Evolutionary conservation across 23 tunicate genomes (phyloP).

Genomic region (Diplosoma virens): DNA sequence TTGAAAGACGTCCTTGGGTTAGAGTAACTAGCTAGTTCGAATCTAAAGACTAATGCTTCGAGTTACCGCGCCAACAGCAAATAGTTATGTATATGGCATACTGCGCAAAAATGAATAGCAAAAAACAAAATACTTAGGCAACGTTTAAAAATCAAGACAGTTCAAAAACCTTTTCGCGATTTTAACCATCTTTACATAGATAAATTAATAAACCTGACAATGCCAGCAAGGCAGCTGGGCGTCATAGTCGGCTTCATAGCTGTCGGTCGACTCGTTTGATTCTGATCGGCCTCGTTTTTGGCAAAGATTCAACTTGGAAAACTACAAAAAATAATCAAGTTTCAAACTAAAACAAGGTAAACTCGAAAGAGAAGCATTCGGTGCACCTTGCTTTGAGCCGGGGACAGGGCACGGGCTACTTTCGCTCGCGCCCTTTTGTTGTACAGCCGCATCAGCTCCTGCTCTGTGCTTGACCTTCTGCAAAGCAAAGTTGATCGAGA

Average conservation of each 20-base stretch:
- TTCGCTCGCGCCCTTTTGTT: constrained; percentile 31
- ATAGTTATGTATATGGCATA: too few species aligned
- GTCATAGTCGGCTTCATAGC: constrained; percentile 50
- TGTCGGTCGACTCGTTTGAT: constrained; percentile 34
- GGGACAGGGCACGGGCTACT: constrained; percentile 20
- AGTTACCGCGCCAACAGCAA: too few species aligned
- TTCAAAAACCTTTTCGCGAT: too few species aligned
- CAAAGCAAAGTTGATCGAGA: not conserved
- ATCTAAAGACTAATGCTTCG: too few species aligned
- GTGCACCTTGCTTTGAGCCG: constrained; percentile 3
- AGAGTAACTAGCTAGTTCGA: too few species aligned
- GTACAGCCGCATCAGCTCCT: constrained; percentile 21
- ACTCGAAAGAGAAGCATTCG: not conserved
- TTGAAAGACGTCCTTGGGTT: too few species aligned
- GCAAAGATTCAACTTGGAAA: not conserved
- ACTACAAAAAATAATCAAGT: not conserved
- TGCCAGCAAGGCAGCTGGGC: constrained; percentile 42
- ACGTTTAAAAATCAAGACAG: too few species aligned
- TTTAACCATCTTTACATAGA: too few species aligned
- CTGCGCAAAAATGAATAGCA: too few species aligned
- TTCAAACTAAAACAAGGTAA: not conserved
- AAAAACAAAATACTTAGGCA: too few species aligned
- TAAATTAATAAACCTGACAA: constrained; percentile 19
- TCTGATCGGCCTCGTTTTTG: not conserved
- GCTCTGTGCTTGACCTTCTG: constrained; percentile 22